Evolutionary conservation across 2,113 vertebrate species (phyloP).

Genomic region (Kryptolebias marmoratus): DNA sequence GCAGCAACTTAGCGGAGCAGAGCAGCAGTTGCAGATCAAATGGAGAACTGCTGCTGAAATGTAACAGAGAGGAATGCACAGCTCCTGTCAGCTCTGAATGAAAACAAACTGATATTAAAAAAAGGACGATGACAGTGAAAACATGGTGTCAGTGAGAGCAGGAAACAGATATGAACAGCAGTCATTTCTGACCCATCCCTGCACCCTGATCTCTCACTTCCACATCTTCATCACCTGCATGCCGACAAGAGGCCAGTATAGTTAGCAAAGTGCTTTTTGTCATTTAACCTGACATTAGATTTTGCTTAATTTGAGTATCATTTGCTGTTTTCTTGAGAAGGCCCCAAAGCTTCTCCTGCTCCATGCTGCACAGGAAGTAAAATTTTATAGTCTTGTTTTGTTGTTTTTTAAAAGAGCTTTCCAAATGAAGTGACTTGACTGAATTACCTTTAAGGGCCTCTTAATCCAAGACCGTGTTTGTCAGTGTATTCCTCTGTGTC

Average conservation of each 20-base stretch:
- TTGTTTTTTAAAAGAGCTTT: constrained; percentile 20
- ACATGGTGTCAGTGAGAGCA: not conserved
- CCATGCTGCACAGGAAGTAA: not conserved
- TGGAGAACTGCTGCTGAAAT: not conserved
- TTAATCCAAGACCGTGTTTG: constrained; percentile 42
- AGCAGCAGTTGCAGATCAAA: not conserved
- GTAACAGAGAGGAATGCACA: not conserved
- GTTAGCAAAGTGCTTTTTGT: not conserved
- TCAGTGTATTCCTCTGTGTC: constrained; percentile 28
- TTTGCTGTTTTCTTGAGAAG: not conserved
- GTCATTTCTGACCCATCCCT: not conserved
- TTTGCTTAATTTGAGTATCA: constrained; percentile 2
- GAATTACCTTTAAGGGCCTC: constrained; percentile 57
- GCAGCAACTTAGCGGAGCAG: not conserved
- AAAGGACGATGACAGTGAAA: not conserved
- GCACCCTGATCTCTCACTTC: not conserved
- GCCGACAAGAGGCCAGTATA: not conserved
- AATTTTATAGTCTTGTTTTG: not conserved
- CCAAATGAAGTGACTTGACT: constrained; percentile 32
- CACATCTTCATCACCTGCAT: not conserved
- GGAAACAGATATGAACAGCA: not conserved
- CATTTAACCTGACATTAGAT: not conserved
- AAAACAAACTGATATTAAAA: not conserved
- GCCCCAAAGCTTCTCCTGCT: not conserved
- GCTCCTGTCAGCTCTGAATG: not conserved